These are phyloP conservation scores for Erythrolamprus reginae DNA, from an alignment of 2,113 vertebrate genomes.

Conservation along the genomic window DNA sequence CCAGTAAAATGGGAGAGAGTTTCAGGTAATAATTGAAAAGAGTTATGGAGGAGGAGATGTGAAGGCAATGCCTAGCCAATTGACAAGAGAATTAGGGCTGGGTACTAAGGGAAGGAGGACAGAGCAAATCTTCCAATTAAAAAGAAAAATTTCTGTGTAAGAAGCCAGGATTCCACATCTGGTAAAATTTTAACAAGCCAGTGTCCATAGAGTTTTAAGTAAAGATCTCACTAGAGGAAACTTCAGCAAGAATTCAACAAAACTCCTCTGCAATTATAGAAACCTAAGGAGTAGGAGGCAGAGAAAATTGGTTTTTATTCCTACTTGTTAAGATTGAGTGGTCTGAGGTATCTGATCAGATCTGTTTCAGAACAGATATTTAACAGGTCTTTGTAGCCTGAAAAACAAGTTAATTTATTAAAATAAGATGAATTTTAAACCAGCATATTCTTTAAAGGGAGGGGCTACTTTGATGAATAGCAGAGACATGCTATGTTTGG, in stretches of 20 bases:
- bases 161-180: background rate
- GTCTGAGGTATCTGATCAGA: background rate
- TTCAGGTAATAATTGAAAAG: background rate
- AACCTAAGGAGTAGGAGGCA: background rate
- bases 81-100: background rate
- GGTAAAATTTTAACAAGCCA: background rate
- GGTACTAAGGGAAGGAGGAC: background rate
- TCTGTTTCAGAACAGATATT: background rate
- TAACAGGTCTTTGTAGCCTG: background rate
- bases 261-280: background rate
- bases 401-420: background rate
- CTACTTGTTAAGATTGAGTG: background rate
- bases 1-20: background rate
- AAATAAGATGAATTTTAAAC: background rate
- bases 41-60: background rate
- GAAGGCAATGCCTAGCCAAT: background rate
- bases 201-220: background rate
- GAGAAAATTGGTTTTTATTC: background rate
- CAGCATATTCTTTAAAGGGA: background rate
- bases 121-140: background rate
- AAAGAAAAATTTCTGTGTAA: background rate
- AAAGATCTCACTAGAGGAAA: background rate
- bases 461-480: background rate
- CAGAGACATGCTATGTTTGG: background rate
- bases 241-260: background rate